Conservation (phyloP, 35 echinoderm and acorn worm genomes). For the Ophiothrix spiculata region DNA sequence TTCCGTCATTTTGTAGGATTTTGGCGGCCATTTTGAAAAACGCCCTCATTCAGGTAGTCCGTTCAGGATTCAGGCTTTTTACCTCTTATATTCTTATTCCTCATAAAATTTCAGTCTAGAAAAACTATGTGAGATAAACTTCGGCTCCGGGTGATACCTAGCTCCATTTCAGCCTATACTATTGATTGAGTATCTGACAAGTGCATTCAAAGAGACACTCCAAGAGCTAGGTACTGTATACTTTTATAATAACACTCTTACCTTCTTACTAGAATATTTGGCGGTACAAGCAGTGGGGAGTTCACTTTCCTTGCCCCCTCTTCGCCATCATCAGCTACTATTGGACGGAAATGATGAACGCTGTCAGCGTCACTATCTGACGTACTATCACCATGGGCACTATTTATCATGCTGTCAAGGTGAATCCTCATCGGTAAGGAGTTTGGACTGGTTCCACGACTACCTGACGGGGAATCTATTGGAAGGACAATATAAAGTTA, state of each 20-base stretch:
- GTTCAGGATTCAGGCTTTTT: too few relatives aligned
- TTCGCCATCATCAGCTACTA: not conserved
- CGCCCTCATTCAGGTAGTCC: too few relatives aligned
- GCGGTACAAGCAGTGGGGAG: not conserved
- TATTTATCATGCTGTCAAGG: not conserved
- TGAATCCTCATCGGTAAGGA: not conserved
- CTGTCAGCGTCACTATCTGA: not conserved
- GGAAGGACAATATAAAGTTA: not conserved
- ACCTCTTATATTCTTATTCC: too few relatives aligned
- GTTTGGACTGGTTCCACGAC: conserved; percentile 6
- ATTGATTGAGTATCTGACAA: too few relatives aligned
- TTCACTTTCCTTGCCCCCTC: not conserved
- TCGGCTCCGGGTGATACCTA: too few relatives aligned
- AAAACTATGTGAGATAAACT: too few relatives aligned
- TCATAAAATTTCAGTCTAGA: too few relatives aligned
- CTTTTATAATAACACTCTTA: not conserved
- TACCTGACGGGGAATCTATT: conserved; percentile 26
- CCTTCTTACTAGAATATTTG: not conserved
- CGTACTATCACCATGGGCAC: not conserved
- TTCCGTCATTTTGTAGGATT: too few relatives aligned
- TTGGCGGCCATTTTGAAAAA: too few relatives aligned
- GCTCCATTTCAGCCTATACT: too few relatives aligned
- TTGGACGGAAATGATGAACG: not conserved
- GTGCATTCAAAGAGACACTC: too few relatives aligned
- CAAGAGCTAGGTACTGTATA: too few relatives aligned